Base-by-base conservation (phyloP, 2,797 vertebrate species). In the Enteromius argenteus region DNA sequence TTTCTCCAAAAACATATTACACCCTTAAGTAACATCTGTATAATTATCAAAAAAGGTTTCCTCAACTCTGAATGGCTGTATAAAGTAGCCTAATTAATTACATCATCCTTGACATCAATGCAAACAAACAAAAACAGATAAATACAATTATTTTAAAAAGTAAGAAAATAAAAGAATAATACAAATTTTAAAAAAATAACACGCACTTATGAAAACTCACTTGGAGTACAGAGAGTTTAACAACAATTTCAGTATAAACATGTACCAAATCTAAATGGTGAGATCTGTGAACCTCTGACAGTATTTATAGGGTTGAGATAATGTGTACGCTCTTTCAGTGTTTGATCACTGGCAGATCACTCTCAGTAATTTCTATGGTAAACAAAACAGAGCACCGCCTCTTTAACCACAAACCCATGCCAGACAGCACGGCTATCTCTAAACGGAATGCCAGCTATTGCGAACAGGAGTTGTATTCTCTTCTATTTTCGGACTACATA, bases 401-500 rank as follows among this genome's bases (percentile, higher is more conserved):
- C 84, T 89, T 87, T 89, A 88, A 88, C 85, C 88, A 89, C 78
- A 85, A 86, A 86, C 84, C 79, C 44, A 81, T 80, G 85, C 64
- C 84, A 87, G 90, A 85, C 89, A 89, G 76, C 85, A 68, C 80
- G 89, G 82, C 86, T 89, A 81, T 85, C 88, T 86, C 84, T 44
- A 62, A 78, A 81, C 32, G 90, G 90, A 85, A 90, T 91, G 88
- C 80, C 56, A 84, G 86, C 90, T 80, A 89, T 86, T 87, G 87
- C 83, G 87, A 87, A 87, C 74, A 80, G 86, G 86, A 88, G 84
- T 84, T 89, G 86, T 90, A 88, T 91, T 89, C 91, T 91, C 87
- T 82, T 90, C 89, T 92, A 92, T 92, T 92, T 91, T 89, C 62
- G 64, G 89, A 79, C 78, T 67, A 85, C 84, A 84, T 76, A 79